Evolutionary conservation across 2,888 invertebrate species (phyloP), one percentile per base, ranked within the genome.

Genomic region (Acanthosoma haemorrhoidale): DNA sequence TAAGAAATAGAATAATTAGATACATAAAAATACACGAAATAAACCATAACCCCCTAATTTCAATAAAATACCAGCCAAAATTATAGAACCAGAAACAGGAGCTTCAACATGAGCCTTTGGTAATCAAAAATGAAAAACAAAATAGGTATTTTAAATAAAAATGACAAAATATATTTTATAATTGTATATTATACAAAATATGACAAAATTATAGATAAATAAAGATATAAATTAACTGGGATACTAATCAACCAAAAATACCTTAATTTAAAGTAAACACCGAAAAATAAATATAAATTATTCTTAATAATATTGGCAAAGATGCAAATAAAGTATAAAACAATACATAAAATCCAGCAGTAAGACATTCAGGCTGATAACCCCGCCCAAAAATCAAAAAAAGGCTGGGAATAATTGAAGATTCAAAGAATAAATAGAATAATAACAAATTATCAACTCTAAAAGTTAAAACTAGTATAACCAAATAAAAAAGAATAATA

Each of bases 31-130:
- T 76, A 85, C 75, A 0, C 88, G 88, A 71, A 87, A 79, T 77
- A 89, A 75, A 0, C 88, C 88, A 82, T 88, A 89, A 0, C 87
- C 87, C 0, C 89, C 89, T 81, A 89, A 83, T 78, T 90, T 89
- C 80, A 90, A 82, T 77, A 89, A 83, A 80, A 89, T 81, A 0
- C 87, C 88, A 0, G 88, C 89, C 80, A 89, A 86, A 84, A 89
- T 85, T 81, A 89, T 89, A 2, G 88, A 89, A 0, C 89, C 88
- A 2, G 85, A 83, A 74, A 89, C 83, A 4, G 89, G 88, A 69
- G 89, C 89, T 75, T 89, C 89, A 1, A 89, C 88, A 86, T 89
- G 89, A 80, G 89, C 89, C 68, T 88, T 88, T 72, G 88, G 88
- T 31, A 89, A 79, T 78, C 89, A 89, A 77, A 88, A 81, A 84